A percentile compares a stretch with the other conserved stretches of the same genome.
phyloP scores from a whole-genome alignment of 2,888 invertebrate species.

The Hypomecis punctinalis region DNA sequence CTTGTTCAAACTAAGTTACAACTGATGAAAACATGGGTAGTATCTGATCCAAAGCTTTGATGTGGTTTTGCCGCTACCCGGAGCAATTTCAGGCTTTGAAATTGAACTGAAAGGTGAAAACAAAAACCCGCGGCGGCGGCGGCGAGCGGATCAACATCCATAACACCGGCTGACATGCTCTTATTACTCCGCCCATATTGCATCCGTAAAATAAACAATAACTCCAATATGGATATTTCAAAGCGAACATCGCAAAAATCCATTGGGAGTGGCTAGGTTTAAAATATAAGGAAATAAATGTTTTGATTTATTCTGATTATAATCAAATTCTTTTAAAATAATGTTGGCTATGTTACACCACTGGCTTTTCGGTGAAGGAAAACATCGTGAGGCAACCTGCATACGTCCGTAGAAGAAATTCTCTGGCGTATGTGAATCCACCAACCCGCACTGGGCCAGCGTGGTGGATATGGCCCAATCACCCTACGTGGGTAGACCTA shows the following conservation, averaged over 20 bases:
- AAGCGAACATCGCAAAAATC: conserved; percentile 39
- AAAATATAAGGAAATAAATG: not conserved
- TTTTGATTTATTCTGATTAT: not conserved
- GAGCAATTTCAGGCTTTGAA: conserved; percentile 22
- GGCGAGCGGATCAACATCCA: conserved; percentile 14
- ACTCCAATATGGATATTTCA: conserved; percentile 52
- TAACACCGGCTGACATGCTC: conserved; percentile 31
- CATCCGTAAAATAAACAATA: conserved; percentile 50
- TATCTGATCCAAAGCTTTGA: conserved; percentile 5
- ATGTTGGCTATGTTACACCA: too few species aligned
- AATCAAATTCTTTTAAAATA: not conserved
- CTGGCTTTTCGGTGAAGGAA: too few species aligned
- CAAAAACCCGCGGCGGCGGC: conserved; percentile 17
- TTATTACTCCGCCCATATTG: conserved; percentile 31
- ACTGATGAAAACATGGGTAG: not conserved
- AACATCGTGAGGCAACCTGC: too few species aligned
- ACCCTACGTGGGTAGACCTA: too few species aligned
- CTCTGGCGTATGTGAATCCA: too few species aligned
- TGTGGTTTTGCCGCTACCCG: conserved; percentile 2
- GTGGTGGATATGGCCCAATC: too few species aligned
- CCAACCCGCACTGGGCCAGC: too few species aligned
- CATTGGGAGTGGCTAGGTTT: not conserved
- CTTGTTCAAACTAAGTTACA: not conserved
- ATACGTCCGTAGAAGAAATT: too few species aligned
- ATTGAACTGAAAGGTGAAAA: conserved; percentile 23